Conservation (phyloP, 2,888 invertebrate genomes). For the Apamea anceps region DNA sequence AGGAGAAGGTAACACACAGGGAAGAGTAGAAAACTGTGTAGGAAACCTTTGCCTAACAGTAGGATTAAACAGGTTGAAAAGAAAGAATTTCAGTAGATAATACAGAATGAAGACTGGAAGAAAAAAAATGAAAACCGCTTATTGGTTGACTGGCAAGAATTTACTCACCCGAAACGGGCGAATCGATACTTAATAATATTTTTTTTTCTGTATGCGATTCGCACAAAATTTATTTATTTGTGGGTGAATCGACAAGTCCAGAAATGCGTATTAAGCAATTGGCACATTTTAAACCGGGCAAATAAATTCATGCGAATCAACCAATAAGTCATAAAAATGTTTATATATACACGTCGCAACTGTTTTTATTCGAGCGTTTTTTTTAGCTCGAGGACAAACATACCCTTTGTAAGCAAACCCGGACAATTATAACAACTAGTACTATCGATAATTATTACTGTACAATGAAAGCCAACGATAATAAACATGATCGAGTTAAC, state of each 20-base stretch:
- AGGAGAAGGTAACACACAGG: neutral
- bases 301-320: neutral
- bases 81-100: neutral
- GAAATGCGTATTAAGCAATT: neutral
- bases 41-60: neutral
- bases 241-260: neutral
- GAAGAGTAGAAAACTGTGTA: neutral
- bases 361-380: neutral
- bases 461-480: conserved; percentile 31
- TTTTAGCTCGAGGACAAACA: neutral
- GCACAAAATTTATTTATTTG: neutral
- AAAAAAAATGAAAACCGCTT: neutral
- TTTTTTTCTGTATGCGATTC: neutral
- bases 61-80: neutral
- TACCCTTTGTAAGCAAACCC: neutral
- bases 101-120: neutral
- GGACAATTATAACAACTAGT: conserved; percentile 7
- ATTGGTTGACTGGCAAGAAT: neutral
- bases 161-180: neutral
- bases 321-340: neutral
- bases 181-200: neutral
- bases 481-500: conserved; percentile 34
- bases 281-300: neutral
- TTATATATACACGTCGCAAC: too few relatives aligned
- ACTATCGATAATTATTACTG: conserved; percentile 25